Evolutionary conservation across 2,888 invertebrate genomes (phyloP).

Genomic region (Troides oblongomaculatus): DNA sequence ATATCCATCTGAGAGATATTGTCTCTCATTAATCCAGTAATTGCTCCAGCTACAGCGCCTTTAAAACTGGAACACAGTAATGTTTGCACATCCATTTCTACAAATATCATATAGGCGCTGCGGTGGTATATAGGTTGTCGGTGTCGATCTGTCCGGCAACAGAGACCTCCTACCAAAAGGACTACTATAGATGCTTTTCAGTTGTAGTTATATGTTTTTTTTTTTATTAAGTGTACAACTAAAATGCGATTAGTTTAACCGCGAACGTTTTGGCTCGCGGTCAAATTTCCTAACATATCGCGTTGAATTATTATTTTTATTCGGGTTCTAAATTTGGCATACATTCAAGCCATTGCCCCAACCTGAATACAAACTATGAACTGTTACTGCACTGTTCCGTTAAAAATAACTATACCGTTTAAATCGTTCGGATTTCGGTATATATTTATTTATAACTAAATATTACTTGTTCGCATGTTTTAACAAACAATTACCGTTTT

Average conservation of each 20-base stretch:
- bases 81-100: no score
- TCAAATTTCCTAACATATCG: constrained; percentile 14
- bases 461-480: background rate
- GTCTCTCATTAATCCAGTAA: no score
- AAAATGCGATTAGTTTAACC: background rate
- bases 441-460: background rate
- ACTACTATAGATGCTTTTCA: no score
- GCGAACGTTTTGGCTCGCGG: constrained; percentile 3
- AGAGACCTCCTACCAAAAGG: no score
- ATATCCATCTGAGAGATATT: no score
- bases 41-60: no score
- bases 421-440: background rate
- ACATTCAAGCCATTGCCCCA: constrained; percentile 10
- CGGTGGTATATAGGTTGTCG: no score
- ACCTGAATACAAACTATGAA: constrained; percentile 23
- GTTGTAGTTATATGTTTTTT: no score
- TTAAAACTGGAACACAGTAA: no score
- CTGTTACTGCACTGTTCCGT: background rate
- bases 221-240: background rate
- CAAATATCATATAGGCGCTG: no score
- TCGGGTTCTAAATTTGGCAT: constrained; percentile 19
- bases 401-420: background rate
- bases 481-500: no score
- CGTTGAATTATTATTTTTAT: constrained; percentile 23
- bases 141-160: no score